These are phyloP conservation scores for Drusus annulatus DNA, from an alignment of 1,140 invertebrate species.

Conservation along the genomic window DNA sequence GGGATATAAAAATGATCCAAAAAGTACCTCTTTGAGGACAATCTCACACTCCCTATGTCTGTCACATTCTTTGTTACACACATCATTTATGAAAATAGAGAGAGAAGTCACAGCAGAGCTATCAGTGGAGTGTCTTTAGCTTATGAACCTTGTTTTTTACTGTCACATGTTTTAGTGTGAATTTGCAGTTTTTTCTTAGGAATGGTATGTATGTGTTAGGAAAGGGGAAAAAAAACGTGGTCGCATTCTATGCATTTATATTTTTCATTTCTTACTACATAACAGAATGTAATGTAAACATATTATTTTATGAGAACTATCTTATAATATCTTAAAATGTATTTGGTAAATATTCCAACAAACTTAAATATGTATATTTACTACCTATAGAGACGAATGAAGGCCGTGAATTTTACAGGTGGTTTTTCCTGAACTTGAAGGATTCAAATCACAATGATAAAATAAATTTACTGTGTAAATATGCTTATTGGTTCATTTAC, in stretches of 20 bases:
- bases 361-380: slow-evolving; percentile 54
- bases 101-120: no score
- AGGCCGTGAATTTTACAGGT: slow-evolving; percentile 56
- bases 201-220: no score
- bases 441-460: slow-evolving; percentile 28
- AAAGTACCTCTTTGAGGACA: no score
- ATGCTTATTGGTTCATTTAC: slow-evolving; percentile 58
- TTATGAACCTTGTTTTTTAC: no score
- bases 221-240: slow-evolving; percentile 16
- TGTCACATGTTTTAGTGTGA: no score
- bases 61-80: no score
- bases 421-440: slow-evolving; percentile 44
- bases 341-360: slow-evolving; percentile 59
- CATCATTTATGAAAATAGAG: no score
- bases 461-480: slow-evolving; percentile 43
- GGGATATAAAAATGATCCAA: no score
- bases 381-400: slow-evolving; percentile 49
- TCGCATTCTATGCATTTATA: slow-evolving; percentile 56
- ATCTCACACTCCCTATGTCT: no score
- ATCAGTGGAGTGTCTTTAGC: no score
- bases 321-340: slow-evolving; percentile 54
- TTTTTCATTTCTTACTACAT: slow-evolving; percentile 55
- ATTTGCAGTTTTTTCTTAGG: no score
- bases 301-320: slow-evolving; percentile 46
- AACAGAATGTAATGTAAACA: slow-evolving; percentile 54